Evolutionary conservation across 1,140 invertebrate genomes (phyloP).

Genomic region (Caenorhabditis inopinata): DNA sequence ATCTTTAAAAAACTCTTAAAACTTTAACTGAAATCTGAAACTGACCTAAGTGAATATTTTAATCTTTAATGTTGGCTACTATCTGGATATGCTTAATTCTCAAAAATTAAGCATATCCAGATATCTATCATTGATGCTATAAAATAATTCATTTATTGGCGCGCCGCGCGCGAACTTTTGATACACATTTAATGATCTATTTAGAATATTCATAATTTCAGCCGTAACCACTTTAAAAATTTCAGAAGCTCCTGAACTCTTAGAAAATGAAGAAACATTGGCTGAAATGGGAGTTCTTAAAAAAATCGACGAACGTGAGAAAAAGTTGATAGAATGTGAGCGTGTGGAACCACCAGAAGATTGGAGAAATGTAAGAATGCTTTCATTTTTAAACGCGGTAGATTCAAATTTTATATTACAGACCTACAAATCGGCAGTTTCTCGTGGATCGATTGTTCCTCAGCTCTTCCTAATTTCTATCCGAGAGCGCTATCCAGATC

Average conservation of each 20-base stretch:
- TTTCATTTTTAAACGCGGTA: neutral
- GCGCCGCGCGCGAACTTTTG: too few relatives aligned
- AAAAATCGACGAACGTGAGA: slow-evolving; percentile 19
- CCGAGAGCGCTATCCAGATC: neutral
- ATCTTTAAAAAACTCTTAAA: neutral
- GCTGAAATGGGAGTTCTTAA: neutral
- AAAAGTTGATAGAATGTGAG: neutral
- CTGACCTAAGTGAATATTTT: too few relatives aligned
- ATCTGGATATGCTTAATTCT: too few relatives aligned
- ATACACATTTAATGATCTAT: too few relatives aligned
- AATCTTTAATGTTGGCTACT: too few relatives aligned
- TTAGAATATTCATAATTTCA: too few relatives aligned
- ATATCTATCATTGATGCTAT: too few relatives aligned
- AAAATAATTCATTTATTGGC: too few relatives aligned
- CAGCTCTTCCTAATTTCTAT: slow-evolving; percentile 13
- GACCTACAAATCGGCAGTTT: neutral
- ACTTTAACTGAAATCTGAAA: too few relatives aligned
- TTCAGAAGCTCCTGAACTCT: neutral
- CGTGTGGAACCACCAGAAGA: neutral
- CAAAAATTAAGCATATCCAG: too few relatives aligned
- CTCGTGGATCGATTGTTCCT: neutral
- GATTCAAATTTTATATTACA: neutral
- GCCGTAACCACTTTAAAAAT: too few relatives aligned
- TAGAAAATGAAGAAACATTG: neutral
- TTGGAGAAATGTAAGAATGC: neutral